These are phyloP conservation scores for Drosophila melanica DNA, from an alignment of 1,140 invertebrate genomes.

Conservation along the genomic window DNA sequence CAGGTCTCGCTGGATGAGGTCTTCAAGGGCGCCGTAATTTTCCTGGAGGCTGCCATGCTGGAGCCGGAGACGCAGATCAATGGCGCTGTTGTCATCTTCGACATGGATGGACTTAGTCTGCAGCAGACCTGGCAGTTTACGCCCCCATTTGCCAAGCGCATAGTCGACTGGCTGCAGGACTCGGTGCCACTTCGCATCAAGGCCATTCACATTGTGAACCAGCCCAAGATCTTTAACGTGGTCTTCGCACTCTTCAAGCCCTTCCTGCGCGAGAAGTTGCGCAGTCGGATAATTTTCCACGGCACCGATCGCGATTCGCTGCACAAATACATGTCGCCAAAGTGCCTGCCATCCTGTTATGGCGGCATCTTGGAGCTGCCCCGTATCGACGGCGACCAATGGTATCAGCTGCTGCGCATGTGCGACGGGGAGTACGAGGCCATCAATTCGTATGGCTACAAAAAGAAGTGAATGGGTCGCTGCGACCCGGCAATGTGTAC, in stretches of 20 bases:
- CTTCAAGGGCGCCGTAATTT: slow-evolving; percentile 92
- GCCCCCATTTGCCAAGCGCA: slow-evolving; percentile 91
- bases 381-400: slow-evolving; percentile 88
- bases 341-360: slow-evolving; percentile 90
- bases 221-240: slow-evolving; percentile 94
- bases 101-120: slow-evolving; percentile 92
- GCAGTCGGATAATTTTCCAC: slow-evolving; percentile 91
- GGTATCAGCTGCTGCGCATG: slow-evolving; percentile 89
- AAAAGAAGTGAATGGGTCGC: slow-evolving; percentile 84
- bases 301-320: slow-evolving; percentile 92
- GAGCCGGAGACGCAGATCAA: slow-evolving; percentile 91
- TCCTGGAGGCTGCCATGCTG: slow-evolving; percentile 91
- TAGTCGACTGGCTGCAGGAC: slow-evolving; percentile 92
- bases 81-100: slow-evolving; percentile 91
- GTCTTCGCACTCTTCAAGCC: slow-evolving; percentile 94
- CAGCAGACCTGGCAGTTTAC: slow-evolving; percentile 93
- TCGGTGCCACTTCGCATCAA: slow-evolving; percentile 92
- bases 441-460: slow-evolving; percentile 91
- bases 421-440: slow-evolving; percentile 90
- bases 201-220: slow-evolving; percentile 94
- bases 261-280: slow-evolving; percentile 91
- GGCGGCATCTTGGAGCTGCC: slow-evolving; percentile 90
- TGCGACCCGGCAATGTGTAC: neutral
- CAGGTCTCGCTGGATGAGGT: slow-evolving; percentile 91
- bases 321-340: slow-evolving; percentile 91